Evolutionary conservation across 2,888 invertebrate genomes (phyloP).

Genomic region (Eudemis profundana): DNA sequence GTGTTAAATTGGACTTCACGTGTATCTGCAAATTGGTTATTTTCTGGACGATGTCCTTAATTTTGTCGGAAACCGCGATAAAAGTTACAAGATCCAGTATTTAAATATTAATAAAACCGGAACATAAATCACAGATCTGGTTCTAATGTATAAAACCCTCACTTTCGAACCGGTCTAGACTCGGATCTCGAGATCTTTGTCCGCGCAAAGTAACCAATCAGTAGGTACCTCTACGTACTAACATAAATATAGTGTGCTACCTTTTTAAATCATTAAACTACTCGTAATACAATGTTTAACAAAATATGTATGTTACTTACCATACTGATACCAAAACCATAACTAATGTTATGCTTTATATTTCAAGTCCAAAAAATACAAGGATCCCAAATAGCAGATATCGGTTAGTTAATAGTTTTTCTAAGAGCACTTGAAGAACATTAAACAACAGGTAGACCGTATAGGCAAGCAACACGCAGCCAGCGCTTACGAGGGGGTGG

Average conservation of each 20-base stretch:
- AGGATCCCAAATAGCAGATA: background rate
- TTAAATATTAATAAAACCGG: constrained; percentile 17
- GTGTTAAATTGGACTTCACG: too few species aligned
- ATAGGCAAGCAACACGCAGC: constrained; percentile 57
- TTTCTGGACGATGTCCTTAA: background rate
- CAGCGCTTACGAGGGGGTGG: constrained; percentile 62
- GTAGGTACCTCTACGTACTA: background rate
- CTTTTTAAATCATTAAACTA: background rate
- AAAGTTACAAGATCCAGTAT: constrained; percentile 32
- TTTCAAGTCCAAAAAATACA: constrained; percentile 14
- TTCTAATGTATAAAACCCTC: constrained; percentile 71
- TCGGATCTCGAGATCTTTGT: constrained; percentile 49
- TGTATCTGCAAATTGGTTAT: background rate
- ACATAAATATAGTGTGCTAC: constrained; percentile 2
- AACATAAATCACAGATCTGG: constrained; percentile 68
- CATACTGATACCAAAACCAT: constrained; percentile 12
- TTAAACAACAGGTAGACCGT: constrained; percentile 24
- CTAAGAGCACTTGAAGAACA: constrained; percentile 31
- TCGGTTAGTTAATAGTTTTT: constrained; percentile 4
- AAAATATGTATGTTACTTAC: constrained; percentile 29
- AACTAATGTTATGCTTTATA: background rate
- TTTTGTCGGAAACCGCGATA: background rate
- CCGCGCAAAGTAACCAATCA: constrained; percentile 4
- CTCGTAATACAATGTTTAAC: background rate
- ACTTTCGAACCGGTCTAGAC: constrained; percentile 78